Base-by-base conservation (phyloP, 2,888 invertebrate genomes). In the Eumacrocentrus americanus region DNA sequence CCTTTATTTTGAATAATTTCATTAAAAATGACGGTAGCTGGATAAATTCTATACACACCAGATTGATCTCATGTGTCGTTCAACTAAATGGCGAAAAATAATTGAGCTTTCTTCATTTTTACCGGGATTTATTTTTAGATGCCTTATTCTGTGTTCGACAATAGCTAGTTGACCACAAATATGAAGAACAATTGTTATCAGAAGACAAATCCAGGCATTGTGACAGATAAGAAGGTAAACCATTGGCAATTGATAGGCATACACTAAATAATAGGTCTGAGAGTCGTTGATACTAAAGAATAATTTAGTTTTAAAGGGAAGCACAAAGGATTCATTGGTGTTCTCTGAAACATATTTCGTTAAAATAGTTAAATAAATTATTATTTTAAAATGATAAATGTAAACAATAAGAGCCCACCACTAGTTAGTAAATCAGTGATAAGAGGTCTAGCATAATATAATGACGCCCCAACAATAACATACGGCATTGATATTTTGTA, bases 121-220 rank as follows among this genome's bases (percentile, higher is more conserved):
- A 34, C 20, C 40, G 14, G 40, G 20, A 7, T 60, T 53, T 0
- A 61, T 18, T 20, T 40, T 47, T 2, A 69, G 60, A n/a, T 57
- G 55, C 42, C 46, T 47, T 3, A 69, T 65, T 61, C 62, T 62
- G 20, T 67, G 22, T 35, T 62, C 62, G 42, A 69, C 47, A 38
- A 69, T 55, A 2, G 66, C 63, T 29, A 69, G 60, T 44, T 69
- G 65, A 5, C 67, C 69, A 42, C 66, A 67, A 7, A 67, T 58
- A 12, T 69, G 69, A 7, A 69, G 46, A 20, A 65, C 64, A 42
- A 69, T 52, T 6, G 65, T 65, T 7, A 67, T 67, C n/a, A 69
- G 38, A 9, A 69, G 59, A 48, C 67, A 67, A 18, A 65, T 66
- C 63, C 67, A 67, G 2, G 62, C 65, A 22, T 61, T 67, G 42